Conservation (phyloP, 2,113 vertebrate genomes). For the Corvus moneduloides region DNA sequence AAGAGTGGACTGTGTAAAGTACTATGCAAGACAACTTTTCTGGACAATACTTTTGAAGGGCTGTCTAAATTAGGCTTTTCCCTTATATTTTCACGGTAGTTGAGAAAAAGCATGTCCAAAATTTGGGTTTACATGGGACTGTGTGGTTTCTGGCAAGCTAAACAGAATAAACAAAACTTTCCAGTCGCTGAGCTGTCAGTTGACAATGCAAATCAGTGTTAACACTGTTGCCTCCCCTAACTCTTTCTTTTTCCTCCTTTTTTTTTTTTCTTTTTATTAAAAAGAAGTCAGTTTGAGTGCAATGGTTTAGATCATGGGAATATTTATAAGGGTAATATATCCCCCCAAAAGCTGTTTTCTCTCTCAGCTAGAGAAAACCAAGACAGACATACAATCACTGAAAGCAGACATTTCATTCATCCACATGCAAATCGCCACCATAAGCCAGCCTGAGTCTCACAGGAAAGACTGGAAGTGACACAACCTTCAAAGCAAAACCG, state of each 20-base stretch:
- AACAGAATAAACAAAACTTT: neutral
- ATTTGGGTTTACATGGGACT: neutral
- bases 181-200: accelerated
- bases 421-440: neutral
- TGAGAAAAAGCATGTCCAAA: neutral
- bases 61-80: neutral
- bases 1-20: neutral
- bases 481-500: neutral
- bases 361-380: neutral
- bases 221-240: neutral
- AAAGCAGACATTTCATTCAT: neutral
- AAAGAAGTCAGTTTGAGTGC: neutral
- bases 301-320: neutral
- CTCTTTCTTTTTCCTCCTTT: neutral
- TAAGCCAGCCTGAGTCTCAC: neutral
- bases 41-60: neutral
- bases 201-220: neutral
- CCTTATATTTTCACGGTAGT: neutral
- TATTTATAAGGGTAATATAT: neutral
- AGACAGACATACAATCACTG: neutral
- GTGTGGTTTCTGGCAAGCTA: neutral
- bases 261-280: too few relatives aligned
- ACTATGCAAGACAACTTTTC: neutral
- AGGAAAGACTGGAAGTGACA: neutral
- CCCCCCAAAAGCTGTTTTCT: neutral